Conservation (phyloP, 2,113 vertebrate genomes). For the Naja naja region DNA sequence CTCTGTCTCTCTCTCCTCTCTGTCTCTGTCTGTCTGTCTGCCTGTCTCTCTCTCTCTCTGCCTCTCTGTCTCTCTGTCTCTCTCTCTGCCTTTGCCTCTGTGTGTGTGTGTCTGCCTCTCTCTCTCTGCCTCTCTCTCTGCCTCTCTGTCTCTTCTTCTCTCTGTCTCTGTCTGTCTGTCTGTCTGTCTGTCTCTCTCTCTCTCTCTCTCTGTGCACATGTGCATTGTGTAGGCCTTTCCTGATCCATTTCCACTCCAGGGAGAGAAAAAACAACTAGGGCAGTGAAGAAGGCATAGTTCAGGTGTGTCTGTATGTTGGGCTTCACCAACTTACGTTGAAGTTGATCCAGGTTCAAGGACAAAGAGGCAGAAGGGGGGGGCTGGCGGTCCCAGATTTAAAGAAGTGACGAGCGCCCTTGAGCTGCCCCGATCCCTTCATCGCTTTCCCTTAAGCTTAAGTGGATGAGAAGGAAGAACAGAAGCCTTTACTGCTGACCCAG, state of each 20-base stretch:
- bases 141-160: no score
- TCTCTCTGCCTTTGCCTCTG: no score
- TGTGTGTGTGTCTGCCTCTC: neutral
- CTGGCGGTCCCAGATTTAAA: neutral
- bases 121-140: no score
- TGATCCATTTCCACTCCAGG: neutral
- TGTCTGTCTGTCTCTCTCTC: no score
- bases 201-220: neutral
- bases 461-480: neutral
- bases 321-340: neutral
- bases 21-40: no score
- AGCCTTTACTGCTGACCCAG: neutral
- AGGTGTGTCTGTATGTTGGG: neutral
- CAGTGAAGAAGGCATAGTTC: neutral
- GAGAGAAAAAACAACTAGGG: neutral
- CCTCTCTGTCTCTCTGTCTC: no score
- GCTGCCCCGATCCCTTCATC: neutral
- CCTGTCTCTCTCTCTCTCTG: neutral
- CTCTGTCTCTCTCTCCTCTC: no score
- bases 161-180: neutral
- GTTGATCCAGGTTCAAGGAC: neutral
- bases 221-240: neutral
- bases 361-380: neutral
- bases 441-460: neutral
- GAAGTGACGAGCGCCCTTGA: neutral